phyloP scores from a whole-genome alignment of 2,113 vertebrate species.

The Zosterops lateralis region DNA sequence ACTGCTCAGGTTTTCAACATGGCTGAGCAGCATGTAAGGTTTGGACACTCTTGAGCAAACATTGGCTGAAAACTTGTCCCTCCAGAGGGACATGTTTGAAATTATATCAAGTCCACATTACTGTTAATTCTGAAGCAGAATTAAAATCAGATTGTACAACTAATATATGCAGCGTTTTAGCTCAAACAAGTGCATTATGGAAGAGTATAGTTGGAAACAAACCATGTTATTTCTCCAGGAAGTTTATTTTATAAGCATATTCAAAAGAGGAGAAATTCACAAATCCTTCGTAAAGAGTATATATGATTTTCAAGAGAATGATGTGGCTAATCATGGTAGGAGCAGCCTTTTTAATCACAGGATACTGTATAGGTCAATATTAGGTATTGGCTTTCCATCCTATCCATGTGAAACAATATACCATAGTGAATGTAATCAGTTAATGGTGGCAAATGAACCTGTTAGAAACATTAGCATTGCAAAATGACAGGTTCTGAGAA shows the following conservation, averaged over 20 bases:
- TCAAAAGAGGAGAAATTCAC: slow-evolving; percentile 46
- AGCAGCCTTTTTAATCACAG: slow-evolving; percentile 70
- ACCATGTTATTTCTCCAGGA: slow-evolving; percentile 3
- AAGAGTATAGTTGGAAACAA: slow-evolving; percentile 5
- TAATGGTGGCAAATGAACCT: slow-evolving; percentile 88
- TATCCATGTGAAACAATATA: slow-evolving; percentile 83
- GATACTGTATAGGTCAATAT: slow-evolving; percentile 83
- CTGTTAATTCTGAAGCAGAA: background rate
- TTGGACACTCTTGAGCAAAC: background rate
- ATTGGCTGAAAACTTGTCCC: background rate
- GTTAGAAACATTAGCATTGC: slow-evolving; percentile 75
- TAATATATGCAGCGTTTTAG: background rate
- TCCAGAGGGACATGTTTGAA: background rate
- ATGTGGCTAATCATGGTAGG: slow-evolving; percentile 61
- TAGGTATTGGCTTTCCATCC: slow-evolving; percentile 80
- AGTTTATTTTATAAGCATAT: slow-evolving; percentile 26
- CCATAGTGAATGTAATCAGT: slow-evolving; percentile 81
- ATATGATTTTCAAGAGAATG: slow-evolving; percentile 54
- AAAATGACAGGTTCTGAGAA: slow-evolving; percentile 74
- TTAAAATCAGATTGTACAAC: background rate
- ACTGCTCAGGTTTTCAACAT: background rate
- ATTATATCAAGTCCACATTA: background rate
- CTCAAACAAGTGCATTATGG: background rate
- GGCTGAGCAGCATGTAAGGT: background rate
- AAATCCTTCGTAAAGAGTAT: slow-evolving; percentile 24